Evolutionary conservation across 2,888 invertebrate species (phyloP), one percentile per base, ranked within the genome.

Genomic region (Torymus aiolomorphi): DNA sequence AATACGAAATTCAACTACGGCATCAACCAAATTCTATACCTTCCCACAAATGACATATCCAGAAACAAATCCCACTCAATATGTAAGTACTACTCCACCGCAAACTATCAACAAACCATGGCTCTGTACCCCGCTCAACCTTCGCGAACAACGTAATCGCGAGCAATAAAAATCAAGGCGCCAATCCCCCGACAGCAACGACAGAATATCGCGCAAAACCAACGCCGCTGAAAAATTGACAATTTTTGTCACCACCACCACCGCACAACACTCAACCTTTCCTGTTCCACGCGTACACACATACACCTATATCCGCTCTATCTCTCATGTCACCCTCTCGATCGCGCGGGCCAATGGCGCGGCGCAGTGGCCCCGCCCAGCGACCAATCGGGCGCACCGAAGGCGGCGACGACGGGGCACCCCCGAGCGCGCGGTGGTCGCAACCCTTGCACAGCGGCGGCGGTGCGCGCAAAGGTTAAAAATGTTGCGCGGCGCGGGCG

Each of bases 361-460:
- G 16, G 16, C 12, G 42, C 42, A 1, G 42, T 8, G 57, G 10
- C 75, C 59, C 75, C 79, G 75, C 79, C 79, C 75, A 20, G 13
- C 66, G 59, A 59, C 79, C 79, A 79, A 79, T 75, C 54, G 42
- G 8, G 31, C 31, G 59, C 14, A 42, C n/a, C 42, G 42, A 14
- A 13, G 42, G 61, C 8, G 63, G n/a, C 31, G 42, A n/a, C 69
- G 1, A 14, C 56, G 20, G n/a, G 16, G 31, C 65, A 42, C 56
- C 62, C 73, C 69, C 63, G 1, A 11, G 14, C 49, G 24, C n/a
- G 8, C 8, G 5, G 42, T 10, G 42, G 42, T 42, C 31, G 10
- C 73, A 49, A 69, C 73, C 74, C 74, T 65, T 24, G 72, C 59
- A 14, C 59, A 16, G 10, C 42, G 12, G 20, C 51, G 20, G 52